Conservation (phyloP, 1,140 invertebrate genomes). For the Paramacrobiotus metropolitanus region DNA sequence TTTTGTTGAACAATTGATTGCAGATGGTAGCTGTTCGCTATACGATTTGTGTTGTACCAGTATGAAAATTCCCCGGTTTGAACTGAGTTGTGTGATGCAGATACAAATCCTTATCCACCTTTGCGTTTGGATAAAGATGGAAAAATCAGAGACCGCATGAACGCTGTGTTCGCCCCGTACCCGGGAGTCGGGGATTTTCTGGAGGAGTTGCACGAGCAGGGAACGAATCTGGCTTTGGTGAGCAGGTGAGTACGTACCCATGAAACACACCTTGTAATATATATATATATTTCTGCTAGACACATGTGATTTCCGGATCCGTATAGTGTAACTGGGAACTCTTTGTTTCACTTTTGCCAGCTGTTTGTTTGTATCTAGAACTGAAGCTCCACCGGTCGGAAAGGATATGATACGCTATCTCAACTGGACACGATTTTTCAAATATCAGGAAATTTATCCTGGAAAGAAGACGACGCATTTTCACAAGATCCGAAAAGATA, state of each 20-base stretch:
- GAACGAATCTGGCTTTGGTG: neutral
- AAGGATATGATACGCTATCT: constrained; percentile 38
- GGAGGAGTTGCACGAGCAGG: neutral
- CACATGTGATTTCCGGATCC: neutral
- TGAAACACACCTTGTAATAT: neutral
- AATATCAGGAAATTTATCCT: constrained; percentile 47
- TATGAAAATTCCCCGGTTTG: too few species aligned
- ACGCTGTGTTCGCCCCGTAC: neutral
- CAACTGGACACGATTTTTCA: constrained; percentile 42
- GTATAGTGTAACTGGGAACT: neutral
- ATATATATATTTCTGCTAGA: neutral
- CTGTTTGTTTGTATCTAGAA: constrained; percentile 22
- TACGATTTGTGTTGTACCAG: too few species aligned
- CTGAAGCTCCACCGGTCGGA: constrained; percentile 36
- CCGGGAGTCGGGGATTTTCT: neutral
- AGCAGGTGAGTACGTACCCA: neutral
- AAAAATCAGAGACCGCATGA: neutral
- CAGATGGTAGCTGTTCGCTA: too few species aligned
- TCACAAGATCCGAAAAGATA: constrained; percentile 31
- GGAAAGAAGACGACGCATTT: constrained; percentile 44
- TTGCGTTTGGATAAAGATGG: neutral
- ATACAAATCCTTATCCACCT: neutral
- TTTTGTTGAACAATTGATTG: too few species aligned
- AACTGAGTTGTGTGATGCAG: too few species aligned
- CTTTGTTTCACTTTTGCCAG: neutral